Conservation (phyloP, 2,797 vertebrate genomes). For the Cheirogaleus major region DNA sequence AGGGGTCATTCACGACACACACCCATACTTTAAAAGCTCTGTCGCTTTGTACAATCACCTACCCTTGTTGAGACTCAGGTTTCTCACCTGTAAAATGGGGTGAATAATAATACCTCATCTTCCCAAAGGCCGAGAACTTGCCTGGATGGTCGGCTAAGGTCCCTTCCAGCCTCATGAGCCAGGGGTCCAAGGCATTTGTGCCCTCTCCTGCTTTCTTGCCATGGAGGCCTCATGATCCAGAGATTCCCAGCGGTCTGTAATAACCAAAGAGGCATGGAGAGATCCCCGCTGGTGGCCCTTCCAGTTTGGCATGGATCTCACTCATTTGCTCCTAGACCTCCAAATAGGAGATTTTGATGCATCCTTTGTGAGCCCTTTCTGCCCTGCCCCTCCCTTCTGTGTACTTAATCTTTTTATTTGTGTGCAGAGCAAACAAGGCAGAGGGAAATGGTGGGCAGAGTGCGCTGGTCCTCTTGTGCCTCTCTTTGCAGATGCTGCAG, state of each 20-base stretch:
- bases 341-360: not conserved
- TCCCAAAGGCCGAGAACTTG: not conserved
- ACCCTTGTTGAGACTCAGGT: not conserved
- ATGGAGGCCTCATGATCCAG: not conserved
- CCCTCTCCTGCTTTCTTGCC: not conserved
- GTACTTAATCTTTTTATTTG: not conserved
- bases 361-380: not conserved
- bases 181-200: not conserved
- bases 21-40: not conserved
- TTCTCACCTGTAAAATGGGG: not conserved
- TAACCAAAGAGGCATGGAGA: not conserved
- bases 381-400: not conserved
- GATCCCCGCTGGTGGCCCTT: not conserved
- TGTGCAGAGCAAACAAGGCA: not conserved
- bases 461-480: not conserved
- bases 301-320: not conserved
- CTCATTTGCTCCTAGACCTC: not conserved
- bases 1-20: not conserved
- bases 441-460: not conserved
- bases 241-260: not conserved
- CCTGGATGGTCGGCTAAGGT: not conserved
- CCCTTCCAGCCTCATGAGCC: not conserved
- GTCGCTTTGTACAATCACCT: not conserved
- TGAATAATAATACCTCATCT: not conserved
- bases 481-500: not conserved